Evolutionary conservation across 92 coral and sea anemone species (phyloP), one percentile per base, ranked within the genome.

Genomic region (Palythoa grandiflora): DNA sequence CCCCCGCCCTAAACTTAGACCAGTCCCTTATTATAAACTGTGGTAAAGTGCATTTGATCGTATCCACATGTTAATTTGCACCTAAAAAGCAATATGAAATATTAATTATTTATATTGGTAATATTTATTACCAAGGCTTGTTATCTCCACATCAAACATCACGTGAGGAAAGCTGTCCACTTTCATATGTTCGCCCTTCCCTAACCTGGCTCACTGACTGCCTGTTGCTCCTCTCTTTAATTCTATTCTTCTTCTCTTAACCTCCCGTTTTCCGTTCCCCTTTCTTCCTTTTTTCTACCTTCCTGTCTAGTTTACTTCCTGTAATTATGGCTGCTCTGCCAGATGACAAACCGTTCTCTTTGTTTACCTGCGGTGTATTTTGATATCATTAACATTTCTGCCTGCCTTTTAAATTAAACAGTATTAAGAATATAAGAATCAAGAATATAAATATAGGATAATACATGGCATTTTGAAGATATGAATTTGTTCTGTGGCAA

Each of bases 201-300:
- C 83, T 78, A 6, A 78, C 51, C 83, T 78, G 83, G 68, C 83
- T 52, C 66, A 78, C 83, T 78, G 83, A 3, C 83, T 78, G 83
- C 83, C 83, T 78, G 83, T 78, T 50, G 83, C 66, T 74, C 79
- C 79, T 78, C 65, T 78, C 83, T 78, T 78, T 78, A 78, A 78
- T 50, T 12, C 66, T 78, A 50, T 50, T 78, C 83, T 78, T 68
- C 65, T 78, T 78, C 83, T 78, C 83, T 78, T 78, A 48, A 78
- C 38, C 51, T 78, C 66, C 83, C 83, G 61, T 52, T 78, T 61
- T 78, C 51, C 83, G 53, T 78, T n/a, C 68, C 83, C 83, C 17
- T 78, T 52, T 78, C 83, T 78, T 78, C 61, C 65, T 78, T 78
- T 78, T 78, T 50, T 78, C 83, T 77, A 60, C 55, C 81, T 77